phyloP scores from a whole-genome alignment of 2,113 vertebrate species.

The Alouatta palliata region DNA sequence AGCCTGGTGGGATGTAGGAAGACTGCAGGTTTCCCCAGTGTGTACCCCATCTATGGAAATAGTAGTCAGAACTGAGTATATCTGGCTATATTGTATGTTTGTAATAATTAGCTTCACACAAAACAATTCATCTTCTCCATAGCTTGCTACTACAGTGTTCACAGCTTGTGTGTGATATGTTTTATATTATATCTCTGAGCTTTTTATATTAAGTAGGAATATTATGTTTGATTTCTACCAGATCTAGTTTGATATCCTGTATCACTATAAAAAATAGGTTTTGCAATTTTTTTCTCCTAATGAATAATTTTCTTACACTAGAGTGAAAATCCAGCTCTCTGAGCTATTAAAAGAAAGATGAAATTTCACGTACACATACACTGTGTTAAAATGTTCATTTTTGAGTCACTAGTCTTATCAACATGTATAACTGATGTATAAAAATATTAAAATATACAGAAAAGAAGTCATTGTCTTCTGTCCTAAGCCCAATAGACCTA shows the following conservation, averaged over 20 bases:
- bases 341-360: background rate
- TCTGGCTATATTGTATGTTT: background rate
- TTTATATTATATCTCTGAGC: background rate
- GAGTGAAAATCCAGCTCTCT: background rate
- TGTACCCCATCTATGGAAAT: background rate
- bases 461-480: conserved; percentile 59
- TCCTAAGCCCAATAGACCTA: conserved; percentile 64
- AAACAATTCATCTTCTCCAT: background rate
- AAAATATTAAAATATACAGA: conserved; percentile 54
- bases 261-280: background rate
- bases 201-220: background rate
- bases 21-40: background rate
- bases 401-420: conserved; percentile 42
- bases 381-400: conserved; percentile 22
- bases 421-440: conserved; percentile 43
- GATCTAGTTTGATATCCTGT: background rate
- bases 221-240: background rate
- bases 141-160: background rate
- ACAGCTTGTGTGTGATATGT: background rate
- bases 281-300: background rate
- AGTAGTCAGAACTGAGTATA: background rate
- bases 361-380: background rate
- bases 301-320: background rate
- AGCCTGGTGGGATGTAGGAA: background rate
- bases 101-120: background rate